Base-by-base conservation (phyloP, 1,140 invertebrate genomes). In the Orchestia grillus region DNA sequence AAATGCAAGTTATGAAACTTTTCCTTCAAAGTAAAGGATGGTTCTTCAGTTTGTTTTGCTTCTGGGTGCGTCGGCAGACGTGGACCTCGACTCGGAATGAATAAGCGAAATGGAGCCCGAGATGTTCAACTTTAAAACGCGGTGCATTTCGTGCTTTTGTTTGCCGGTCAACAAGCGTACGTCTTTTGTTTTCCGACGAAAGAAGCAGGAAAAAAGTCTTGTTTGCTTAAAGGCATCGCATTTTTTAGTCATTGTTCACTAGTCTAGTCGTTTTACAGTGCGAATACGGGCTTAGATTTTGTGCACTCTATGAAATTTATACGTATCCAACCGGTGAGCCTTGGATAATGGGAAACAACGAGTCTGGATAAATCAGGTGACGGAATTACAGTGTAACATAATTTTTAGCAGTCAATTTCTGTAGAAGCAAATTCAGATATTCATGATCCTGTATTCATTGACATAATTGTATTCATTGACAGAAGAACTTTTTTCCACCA, bases 91-190 rank as follows among this genome's bases (percentile, higher is more conserved):
- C 62, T 15, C 62, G 28, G 62, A 77, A 77, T 77, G 62, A 77
- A 77, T 77, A 77, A 77, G 62, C 62, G 28, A 77, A 77, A 77
- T 77, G 62, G 62, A 77, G 62, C 62, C 62, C 15, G 62, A 36
- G 62, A 77, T 77, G 62, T 77, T 77, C 62, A 77, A 77, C 62
- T 77, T 77, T 77, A 77, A 77, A 77, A 77, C 62, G 62, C 36
- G 62, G 15, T 77, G 62, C 62, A 77, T 77, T 77, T 77, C 28
- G 62, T 36, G 62, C 62, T 77, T 77, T 77, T 77, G 62, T 77
- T 77, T 77, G 62, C 62, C 36, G 11, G 62, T 77, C 62, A 77
- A 77, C 62, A 77, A 77, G 62, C 62, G 62, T 3, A 36, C 62
- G 62, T 77, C 62, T 77, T 77, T 77, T 77, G 62, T 77, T 77